phyloP scores from a whole-genome alignment of 2,888 invertebrate species.

The Tenthredo livida region DNA sequence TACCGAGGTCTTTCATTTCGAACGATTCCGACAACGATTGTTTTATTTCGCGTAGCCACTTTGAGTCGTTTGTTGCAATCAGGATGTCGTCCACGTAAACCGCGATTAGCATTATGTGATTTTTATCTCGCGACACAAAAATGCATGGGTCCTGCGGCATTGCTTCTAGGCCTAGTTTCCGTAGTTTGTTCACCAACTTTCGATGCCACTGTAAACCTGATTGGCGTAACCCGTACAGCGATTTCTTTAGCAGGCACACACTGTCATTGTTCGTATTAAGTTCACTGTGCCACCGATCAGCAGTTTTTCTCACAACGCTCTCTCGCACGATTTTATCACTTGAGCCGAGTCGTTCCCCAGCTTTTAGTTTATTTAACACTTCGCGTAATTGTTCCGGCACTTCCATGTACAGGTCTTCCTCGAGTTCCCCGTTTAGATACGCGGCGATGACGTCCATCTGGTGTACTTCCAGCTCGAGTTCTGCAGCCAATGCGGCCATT shows the following conservation, averaged over 20 bases:
- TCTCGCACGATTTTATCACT: neutral
- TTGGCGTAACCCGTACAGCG: slow-evolving; percentile 49
- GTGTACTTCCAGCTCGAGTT: slow-evolving; percentile 40
- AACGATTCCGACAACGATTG: neutral
- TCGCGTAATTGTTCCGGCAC: slow-evolving; percentile 19
- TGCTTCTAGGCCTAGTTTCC: no score
- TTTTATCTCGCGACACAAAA: neutral
- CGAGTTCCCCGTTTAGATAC: slow-evolving; percentile 55
- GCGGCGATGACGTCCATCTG: slow-evolving; percentile 56
- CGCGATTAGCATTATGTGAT: neutral
- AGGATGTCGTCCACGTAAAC: neutral
- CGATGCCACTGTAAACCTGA: no score
- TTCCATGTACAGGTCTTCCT: slow-evolving; percentile 4
- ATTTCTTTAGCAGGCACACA: slow-evolving; percentile 55
- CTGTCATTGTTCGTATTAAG: slow-evolving; percentile 22
- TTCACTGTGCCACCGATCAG: slow-evolving; percentile 8
- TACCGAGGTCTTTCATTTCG: neutral
- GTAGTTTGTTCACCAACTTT: no score
- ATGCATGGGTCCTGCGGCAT: neutral
- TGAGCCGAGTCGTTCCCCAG: neutral
- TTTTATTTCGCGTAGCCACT: neutral
- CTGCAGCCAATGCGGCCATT: neutral
- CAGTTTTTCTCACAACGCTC: neutral
- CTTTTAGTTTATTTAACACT: slow-evolving; percentile 18
- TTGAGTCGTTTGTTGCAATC: neutral